Conservation (phyloP, 1,140 invertebrate genomes). For the Cheumatopsyche charites region DNA sequence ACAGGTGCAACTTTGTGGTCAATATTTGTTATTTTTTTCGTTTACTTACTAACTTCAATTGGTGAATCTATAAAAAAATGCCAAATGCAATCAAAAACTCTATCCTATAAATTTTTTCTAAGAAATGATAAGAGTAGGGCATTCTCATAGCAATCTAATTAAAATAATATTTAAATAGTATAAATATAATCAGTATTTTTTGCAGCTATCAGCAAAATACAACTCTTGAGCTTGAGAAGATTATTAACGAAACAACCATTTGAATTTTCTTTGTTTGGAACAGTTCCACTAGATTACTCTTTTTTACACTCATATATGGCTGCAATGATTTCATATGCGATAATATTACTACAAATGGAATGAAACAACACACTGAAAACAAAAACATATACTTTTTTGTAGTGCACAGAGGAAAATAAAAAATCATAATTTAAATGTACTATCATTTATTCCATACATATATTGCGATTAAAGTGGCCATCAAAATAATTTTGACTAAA, state of each 20-base stretch:
- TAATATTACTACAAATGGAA: not conserved
- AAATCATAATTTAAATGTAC: not conserved
- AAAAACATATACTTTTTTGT: not conserved
- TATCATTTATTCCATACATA: conserved; percentile 24
- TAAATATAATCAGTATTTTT: not conserved
- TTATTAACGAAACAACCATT: not conserved
- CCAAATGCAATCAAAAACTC: not conserved
- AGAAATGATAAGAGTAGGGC: too few species aligned
- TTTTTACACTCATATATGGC: not conserved
- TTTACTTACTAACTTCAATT: not conserved
- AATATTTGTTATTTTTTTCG: not conserved
- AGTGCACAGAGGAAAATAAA: not conserved
- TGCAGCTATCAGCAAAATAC: not conserved
- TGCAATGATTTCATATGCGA: not conserved
- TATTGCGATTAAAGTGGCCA: conserved; percentile 20
- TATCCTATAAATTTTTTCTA: not conserved
- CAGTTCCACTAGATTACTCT: not conserved
- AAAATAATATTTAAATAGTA: too few species aligned
- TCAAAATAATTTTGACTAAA: conserved; percentile 28
- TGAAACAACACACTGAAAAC: not conserved
- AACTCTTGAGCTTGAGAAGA: not conserved
- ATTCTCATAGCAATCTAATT: too few species aligned
- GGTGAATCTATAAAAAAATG: not conserved
- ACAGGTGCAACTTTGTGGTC: not conserved
- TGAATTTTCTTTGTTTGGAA: not conserved